These are phyloP conservation scores for Barnardius zonarius DNA, from an alignment of 2,113 vertebrate genomes.

Conservation along the genomic window DNA sequence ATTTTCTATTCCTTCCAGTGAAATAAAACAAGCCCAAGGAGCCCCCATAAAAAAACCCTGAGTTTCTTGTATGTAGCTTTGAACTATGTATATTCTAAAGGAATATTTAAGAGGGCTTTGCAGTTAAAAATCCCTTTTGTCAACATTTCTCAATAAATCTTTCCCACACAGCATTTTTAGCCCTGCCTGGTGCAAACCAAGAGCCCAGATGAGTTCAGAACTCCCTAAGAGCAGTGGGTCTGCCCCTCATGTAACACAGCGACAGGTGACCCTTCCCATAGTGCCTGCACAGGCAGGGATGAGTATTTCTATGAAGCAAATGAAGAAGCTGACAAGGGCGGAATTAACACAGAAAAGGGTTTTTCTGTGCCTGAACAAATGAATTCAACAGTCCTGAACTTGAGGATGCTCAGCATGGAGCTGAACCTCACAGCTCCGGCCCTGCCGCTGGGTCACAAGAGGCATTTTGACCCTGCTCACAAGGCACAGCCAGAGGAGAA, in stretches of 20 bases:
- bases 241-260: not conserved
- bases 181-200: not conserved
- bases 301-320: conserved; percentile 49
- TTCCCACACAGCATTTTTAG: not conserved
- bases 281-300: not conserved
- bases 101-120: not conserved
- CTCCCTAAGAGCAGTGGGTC: not conserved
- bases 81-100: not conserved
- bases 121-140: not conserved
- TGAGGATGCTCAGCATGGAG: not conserved
- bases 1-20: conserved; percentile 6
- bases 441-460: not conserved
- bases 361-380: not conserved
- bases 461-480: not conserved
- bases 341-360: not conserved
- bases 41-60: fast-evolving
- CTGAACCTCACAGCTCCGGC: not conserved
- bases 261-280: not conserved
- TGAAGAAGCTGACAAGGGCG: not conserved
- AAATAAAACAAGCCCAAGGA: not conserved
- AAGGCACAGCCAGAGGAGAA: not conserved
- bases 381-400: not conserved
- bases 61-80: not conserved
- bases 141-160: not conserved
- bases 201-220: not conserved